phyloP scores from a whole-genome alignment of 2,113 vertebrate species.

The Salminus brasiliensis region DNA sequence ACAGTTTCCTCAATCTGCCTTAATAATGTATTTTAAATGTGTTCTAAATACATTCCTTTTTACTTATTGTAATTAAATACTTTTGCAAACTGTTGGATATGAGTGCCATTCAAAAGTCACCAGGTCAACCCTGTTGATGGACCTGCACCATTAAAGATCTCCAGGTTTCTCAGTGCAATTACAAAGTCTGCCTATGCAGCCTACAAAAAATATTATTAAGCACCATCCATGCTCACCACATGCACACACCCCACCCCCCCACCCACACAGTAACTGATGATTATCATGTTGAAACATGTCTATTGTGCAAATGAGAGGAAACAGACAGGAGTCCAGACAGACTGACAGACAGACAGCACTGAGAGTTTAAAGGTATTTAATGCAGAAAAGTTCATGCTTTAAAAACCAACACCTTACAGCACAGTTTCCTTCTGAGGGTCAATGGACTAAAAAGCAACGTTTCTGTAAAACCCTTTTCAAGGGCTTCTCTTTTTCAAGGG shows the following conservation, averaged over 20 bases:
- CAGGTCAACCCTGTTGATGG: not conserved
- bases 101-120: not conserved
- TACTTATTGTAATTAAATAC: too few species aligned
- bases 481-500: conserved; percentile 9
- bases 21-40: too few species aligned
- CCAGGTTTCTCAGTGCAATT: not conserved
- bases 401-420: conserved; percentile 70
- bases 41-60: too few species aligned
- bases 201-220: not conserved
- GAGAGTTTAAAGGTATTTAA: conserved; percentile 66
- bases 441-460: conserved; percentile 19
- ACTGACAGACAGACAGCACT: too few species aligned
- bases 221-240: not conserved
- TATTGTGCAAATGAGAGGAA: conserved; percentile 26
- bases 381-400: conserved; percentile 70
- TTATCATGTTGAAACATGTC: conserved; percentile 25
- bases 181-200: not conserved
- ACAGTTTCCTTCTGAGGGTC: conserved; percentile 55
- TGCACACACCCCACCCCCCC: not conserved
- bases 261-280: conserved; percentile 19
- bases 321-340: too few species aligned
- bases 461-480: conserved; percentile 16
- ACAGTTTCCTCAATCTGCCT: too few species aligned
- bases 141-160: not conserved
- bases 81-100: too few species aligned